Evolutionary conservation across 2,888 invertebrate genomes (phyloP), one percentile per base, ranked within the genome.

Genomic region (Thereva nobilitata): DNA sequence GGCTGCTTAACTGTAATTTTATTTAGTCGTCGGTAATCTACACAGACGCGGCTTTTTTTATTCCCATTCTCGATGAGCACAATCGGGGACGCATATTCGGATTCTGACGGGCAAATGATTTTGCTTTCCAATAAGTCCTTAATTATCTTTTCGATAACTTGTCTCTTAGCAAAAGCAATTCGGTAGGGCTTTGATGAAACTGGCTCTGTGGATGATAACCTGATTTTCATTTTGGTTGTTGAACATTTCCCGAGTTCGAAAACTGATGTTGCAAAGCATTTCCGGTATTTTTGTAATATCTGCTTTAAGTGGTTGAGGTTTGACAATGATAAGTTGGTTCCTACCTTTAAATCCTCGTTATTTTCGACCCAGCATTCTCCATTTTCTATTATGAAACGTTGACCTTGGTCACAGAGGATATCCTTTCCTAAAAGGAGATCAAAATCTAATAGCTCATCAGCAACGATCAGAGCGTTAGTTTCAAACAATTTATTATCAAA

Each of bases 41-140:
- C 47, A 38, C 55, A 71, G 5, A 71, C 37, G 1, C 70, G 64
- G 23, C 70, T 64, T 52, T 71, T 71, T 4, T 70, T 70, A 54
- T 72, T 71, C 63, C 68, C 54, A 42, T 72, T 72, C n/a, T 65
- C 63, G 4, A 71, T 69, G 2, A 73, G 57, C 6, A 72, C 72
- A 3, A 72, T 64, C 6, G 71, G 69, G 5, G 71, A 71, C 4
- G 71, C 68, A 42, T 70, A 70, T 7, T 1, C 1, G 5, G 52
- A 52, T 5, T 52, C 52, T 10, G 52, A 52, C 5, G 52, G 4
- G 5, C 52, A 9, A 1, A 53, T 53, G 9, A 53, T 53, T 1
- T 53, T 7, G 6, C 8, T 37, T 2, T 35, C 6, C 1, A 53
- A 4, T 4, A 53, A 38, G 1, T 53, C 38, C 0, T 1, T 1